Conservation (phyloP, 2,797 vertebrate genomes). For the Sphenopsis melanotis region DNA sequence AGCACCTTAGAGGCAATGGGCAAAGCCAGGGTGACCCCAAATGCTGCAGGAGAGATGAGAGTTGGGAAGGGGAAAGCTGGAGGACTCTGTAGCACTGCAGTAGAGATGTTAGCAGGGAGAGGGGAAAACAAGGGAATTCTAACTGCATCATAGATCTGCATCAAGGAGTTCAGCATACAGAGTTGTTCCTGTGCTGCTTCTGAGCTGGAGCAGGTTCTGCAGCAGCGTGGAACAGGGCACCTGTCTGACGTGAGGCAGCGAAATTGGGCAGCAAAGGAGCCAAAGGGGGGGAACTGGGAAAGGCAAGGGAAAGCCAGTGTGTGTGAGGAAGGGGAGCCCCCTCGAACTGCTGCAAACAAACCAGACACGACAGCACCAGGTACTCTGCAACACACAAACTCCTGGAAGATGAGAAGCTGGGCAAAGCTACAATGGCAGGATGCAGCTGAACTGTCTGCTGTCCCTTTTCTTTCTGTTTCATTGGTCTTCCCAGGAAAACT, state of each 20-base stretch:
- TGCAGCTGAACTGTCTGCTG: neutral
- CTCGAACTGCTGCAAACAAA: fast-evolving
- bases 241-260: fast-evolving
- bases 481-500: neutral
- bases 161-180: neutral
- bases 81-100: neutral
- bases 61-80: neutral
- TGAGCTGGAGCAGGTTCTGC: neutral
- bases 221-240: neutral
- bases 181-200: neutral
- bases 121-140: neutral
- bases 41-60: neutral
- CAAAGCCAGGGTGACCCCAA: neutral
- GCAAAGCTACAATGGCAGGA: neutral
- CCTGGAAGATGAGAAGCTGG: neutral
- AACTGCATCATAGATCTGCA: neutral
- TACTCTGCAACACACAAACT: neutral
- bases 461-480: neutral
- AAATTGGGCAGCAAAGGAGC: neutral
- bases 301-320: neutral
- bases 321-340: neutral
- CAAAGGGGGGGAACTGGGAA: neutral
- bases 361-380: neutral
- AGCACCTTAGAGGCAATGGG: neutral
- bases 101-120: neutral